Evolutionary conservation across 2,797 vertebrate species (phyloP).

Genomic region (Okamejei kenojei): DNA sequence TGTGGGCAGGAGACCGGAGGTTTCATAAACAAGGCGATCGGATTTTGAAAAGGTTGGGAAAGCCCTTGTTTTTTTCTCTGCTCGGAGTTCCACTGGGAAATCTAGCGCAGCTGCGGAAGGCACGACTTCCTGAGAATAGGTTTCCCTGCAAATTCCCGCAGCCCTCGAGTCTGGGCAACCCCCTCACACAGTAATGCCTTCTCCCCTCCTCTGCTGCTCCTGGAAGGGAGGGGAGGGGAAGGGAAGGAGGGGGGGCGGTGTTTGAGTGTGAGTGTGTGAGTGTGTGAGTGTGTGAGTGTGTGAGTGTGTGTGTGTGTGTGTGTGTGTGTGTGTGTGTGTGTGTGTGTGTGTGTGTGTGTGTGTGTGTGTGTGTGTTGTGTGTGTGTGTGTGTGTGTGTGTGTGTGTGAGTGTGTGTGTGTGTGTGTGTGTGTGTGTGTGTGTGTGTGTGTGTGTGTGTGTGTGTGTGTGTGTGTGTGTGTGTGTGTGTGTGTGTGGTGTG

Average conservation of each 20-base stretch:
- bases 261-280: too few species aligned
- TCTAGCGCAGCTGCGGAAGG: background rate
- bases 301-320: background rate
- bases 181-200: background rate
- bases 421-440: background rate
- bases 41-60: slow-evolving; percentile 25
- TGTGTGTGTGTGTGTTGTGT: background rate
- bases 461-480: background rate
- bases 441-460: background rate
- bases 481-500: background rate
- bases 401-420: background rate
- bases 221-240: too few species aligned
- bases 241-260: too few species aligned
- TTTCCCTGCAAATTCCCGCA: background rate
- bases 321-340: background rate
- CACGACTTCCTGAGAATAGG: background rate
- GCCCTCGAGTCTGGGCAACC: background rate
- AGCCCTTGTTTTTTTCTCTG: background rate
- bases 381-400: background rate
- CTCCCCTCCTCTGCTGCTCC: background rate
- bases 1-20: background rate
- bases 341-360: background rate
- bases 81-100: background rate
- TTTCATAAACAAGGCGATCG: slow-evolving; percentile 18
- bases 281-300: background rate